Percentiles rank a stretch among this genome's conserved stretches.
Evolutionary conservation across 2,113 vertebrate species (phyloP).

Genomic region (Theristicus caerulescens): DNA sequence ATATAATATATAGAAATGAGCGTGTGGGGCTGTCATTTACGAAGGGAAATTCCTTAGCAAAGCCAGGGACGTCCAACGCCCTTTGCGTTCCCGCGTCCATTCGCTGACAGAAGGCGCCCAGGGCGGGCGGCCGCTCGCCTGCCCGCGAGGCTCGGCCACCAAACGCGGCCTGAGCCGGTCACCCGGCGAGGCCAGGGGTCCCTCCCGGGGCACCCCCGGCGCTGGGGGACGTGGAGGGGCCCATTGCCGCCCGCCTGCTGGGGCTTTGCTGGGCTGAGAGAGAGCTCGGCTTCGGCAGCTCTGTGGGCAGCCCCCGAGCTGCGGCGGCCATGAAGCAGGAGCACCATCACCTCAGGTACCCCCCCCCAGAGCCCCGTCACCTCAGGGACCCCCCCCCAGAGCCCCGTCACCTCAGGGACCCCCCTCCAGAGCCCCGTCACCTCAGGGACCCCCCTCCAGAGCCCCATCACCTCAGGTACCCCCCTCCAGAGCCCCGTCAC

Average conservation of each 20-base stretch:
- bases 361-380: neutral
- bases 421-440: neutral
- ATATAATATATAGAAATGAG: fast-evolving
- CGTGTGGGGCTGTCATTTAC: fast-evolving
- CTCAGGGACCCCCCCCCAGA: neutral
- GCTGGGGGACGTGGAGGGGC: fast-evolving
- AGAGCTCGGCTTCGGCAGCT: neutral
- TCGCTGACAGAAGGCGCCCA: fast-evolving
- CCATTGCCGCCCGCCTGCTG: neutral
- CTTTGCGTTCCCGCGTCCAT: fast-evolving
- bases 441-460: neutral
- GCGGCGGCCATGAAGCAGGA: neutral
- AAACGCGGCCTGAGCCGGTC: too few species aligned
- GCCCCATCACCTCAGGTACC: neutral
- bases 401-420: fast-evolving
- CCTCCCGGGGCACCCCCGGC: neutral
- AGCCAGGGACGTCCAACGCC: too few species aligned
- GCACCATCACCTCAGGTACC: fast-evolving
- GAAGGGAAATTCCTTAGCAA: too few species aligned
- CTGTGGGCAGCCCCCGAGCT: neutral
- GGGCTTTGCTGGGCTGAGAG: too few species aligned
- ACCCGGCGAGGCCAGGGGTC: neutral
- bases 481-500: too few species aligned
- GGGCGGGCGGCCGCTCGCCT: neutral
- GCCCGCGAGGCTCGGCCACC: neutral